Percentiles rank a stretch among this genome's conserved stretches.
Conservation (phyloP, 23 tunicate genomes). For the Phallusia fumigata region DNA sequence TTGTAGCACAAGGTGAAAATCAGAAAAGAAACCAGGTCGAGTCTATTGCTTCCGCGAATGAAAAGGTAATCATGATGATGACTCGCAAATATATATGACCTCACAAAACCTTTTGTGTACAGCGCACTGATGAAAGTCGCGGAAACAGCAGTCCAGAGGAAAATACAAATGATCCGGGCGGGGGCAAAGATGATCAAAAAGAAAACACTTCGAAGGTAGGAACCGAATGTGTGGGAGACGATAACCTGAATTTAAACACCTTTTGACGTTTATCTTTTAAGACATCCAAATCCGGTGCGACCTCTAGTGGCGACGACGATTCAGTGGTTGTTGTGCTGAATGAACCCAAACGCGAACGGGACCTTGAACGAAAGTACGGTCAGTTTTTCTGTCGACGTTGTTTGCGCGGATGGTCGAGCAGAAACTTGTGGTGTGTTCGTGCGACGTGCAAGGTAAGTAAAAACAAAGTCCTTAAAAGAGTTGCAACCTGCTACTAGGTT, state of each 20-base stretch:
- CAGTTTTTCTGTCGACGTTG: slow-evolving; percentile 85
- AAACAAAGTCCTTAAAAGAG: too few relatives aligned
- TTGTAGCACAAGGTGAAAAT: background rate
- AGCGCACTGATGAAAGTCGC: background rate
- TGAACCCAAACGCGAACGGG: slow-evolving; percentile 44
- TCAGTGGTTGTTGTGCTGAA: slow-evolving; percentile 63
- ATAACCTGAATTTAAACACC: background rate
- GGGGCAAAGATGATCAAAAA: background rate
- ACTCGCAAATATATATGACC: too few relatives aligned
- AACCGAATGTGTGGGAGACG: background rate
- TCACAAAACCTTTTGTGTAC: too few relatives aligned
- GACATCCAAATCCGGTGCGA: background rate
- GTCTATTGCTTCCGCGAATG: background rate
- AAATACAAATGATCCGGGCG: background rate
- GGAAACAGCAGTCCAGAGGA: background rate
- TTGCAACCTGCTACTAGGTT: too few relatives aligned
- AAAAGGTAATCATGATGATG: background rate
- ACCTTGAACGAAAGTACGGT: slow-evolving; percentile 68
- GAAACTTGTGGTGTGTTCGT: slow-evolving; percentile 89
- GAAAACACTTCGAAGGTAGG: slow-evolving; percentile 2
- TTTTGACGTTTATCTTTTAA: background rate
- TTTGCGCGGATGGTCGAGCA: slow-evolving; percentile 76
- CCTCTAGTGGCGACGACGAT: slow-evolving; percentile 77
- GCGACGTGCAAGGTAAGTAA: slow-evolving; percentile 58
- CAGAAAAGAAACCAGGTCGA: background rate